Percentiles rank a stretch among this genome's conserved stretches.
Conservation (phyloP, 1,140 invertebrate genomes). For the Leucophenga varia region DNA sequence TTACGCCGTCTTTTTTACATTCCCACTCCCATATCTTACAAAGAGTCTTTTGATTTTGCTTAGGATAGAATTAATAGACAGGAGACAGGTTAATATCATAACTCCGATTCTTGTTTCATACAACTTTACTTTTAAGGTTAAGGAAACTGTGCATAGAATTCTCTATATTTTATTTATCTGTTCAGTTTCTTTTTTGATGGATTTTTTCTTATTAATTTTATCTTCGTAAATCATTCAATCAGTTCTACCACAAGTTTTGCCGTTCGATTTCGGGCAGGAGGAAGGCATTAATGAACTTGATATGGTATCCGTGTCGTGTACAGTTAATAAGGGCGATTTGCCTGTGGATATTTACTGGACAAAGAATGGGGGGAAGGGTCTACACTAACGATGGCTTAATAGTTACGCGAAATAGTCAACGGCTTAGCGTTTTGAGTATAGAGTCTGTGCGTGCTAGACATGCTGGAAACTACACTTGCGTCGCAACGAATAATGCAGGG, state of each 20-base stretch:
- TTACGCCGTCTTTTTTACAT: too few species aligned
- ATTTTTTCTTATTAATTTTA: too few species aligned
- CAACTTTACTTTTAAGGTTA: too few species aligned
- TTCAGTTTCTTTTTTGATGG: too few species aligned
- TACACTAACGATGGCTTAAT: conserved; percentile 57
- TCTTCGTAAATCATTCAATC: too few species aligned
- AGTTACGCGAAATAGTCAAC: conserved; percentile 65
- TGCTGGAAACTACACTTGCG: conserved; percentile 71
- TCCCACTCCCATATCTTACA: too few species aligned
- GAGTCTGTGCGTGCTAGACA: conserved; percentile 66
- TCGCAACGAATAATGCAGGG: conserved; percentile 75
- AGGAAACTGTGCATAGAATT: too few species aligned
- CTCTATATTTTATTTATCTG: too few species aligned
- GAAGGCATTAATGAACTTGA: conserved; percentile 71
- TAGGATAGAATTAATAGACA: too few species aligned
- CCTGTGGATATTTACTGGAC: conserved; percentile 77
- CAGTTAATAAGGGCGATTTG: conserved; percentile 82
- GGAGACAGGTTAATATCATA: too few species aligned
- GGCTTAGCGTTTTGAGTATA: conserved; percentile 67
- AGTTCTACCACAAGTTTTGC: conserved; percentile 70
- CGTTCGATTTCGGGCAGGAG: conserved; percentile 71
- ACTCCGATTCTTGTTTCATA: too few species aligned
- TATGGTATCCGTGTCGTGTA: conserved; percentile 71
- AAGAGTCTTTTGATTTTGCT: too few species aligned
- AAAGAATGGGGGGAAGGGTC: conserved; percentile 52